A percentile compares a stretch with the other conserved stretches of the same genome.
Evolutionary conservation across 2,113 vertebrate genomes (phyloP).

Genomic region (Coregonus clupeaformis): DNA sequence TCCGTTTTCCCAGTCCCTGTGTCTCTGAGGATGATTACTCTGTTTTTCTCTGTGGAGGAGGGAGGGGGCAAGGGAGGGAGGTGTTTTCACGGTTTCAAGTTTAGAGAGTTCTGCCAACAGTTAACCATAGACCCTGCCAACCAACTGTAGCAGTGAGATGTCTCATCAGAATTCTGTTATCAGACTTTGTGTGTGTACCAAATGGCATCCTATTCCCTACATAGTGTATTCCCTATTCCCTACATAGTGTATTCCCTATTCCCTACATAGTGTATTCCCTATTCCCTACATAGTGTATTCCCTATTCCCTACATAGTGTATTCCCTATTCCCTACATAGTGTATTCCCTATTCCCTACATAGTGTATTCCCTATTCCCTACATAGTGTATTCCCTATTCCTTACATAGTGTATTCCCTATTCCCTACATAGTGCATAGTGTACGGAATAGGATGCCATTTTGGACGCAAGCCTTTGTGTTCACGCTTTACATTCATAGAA

Average conservation of each 20-base stretch:
- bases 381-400: neutral
- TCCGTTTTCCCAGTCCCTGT: no score
- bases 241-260: neutral
- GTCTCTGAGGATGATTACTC: no score
- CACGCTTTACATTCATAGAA: no score
- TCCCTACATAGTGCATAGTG: neutral
- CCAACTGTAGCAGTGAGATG: conserved; percentile 7
- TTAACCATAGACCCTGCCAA: neutral
- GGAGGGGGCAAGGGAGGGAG: neutral
- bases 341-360: neutral
- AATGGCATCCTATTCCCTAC: neutral
- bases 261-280: neutral
- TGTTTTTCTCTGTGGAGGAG: no score
- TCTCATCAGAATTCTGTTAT: neutral
- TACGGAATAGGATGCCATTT: neutral
- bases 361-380: no score
- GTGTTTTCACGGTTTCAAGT: conserved; percentile 14
- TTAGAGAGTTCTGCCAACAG: neutral
- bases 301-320: neutral
- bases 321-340: no score
- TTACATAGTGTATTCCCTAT: no score
- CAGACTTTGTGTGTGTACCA: neutral
- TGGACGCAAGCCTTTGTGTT: no score
- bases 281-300: no score
- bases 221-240: no score